Percentiles rank a stretch among this genome's conserved stretches.
Conservation (phyloP, 2,113 vertebrate species). For the Zosterops lateralis region DNA sequence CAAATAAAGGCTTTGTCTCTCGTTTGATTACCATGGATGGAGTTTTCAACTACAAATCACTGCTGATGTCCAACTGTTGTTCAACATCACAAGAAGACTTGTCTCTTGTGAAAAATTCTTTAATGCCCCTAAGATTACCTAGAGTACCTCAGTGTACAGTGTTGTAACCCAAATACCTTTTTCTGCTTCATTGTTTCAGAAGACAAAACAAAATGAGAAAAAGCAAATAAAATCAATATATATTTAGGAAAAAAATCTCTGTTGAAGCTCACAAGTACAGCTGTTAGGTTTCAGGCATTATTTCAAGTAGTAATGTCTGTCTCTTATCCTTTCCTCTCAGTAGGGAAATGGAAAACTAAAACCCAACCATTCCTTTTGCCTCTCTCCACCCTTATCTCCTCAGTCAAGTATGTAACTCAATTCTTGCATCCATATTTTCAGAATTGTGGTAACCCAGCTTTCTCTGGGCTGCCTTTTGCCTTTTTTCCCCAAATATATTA, state of each 20-base stretch:
- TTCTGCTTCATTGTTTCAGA: background rate
- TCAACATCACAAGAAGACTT: background rate
- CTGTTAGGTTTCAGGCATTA: background rate
- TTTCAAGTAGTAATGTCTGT: background rate
- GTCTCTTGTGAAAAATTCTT: background rate
- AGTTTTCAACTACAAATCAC: background rate
- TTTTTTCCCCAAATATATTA: background rate
- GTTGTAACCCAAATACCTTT: background rate
- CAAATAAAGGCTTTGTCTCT: background rate
- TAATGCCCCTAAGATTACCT: background rate
- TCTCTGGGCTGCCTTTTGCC: background rate
- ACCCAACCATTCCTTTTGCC: background rate
- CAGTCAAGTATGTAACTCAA: background rate
- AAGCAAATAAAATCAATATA: background rate
- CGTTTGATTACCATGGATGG: background rate
- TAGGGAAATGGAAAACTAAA: background rate
- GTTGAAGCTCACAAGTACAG: background rate
- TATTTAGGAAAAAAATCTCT: background rate
- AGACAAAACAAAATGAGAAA: background rate
- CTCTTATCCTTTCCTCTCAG: background rate
- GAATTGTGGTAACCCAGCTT: background rate
- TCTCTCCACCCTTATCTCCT: background rate
- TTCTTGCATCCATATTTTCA: background rate
- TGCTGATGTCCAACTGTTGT: background rate
- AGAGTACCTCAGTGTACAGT: background rate